Base-by-base conservation (phyloP, 2,888 invertebrate species). In the Himalopsyche japonica region DNA sequence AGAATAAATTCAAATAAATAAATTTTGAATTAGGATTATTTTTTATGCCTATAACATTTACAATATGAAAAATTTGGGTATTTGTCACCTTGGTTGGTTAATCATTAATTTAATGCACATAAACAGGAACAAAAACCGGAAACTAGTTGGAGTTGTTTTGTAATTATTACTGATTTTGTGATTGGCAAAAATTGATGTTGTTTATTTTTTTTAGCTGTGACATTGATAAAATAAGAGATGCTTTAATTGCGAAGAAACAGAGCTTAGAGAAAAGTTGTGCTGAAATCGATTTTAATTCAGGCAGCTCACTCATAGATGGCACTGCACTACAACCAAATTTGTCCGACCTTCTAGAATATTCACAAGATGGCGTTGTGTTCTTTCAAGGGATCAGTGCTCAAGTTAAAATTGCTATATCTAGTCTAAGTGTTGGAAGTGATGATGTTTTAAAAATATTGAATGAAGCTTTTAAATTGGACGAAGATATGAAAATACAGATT, bases 261-360 rank as follows among this genome's bases (percentile, higher is more conserved):
- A 85, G 64, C 18, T 37, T 85, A 49, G 82, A 85, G 24, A 80
- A 57, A 18, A 77, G 82, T 12, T 83, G 89, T 89, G 24, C 82
- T 88, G 47, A 87, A 88, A 85, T 90, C 79, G 88, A 90, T 87
- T 90, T 89, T 89, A 88, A 82, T 84, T 49, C 82, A 88, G 80
- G 85, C 8, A 88, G 87, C 1, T 24, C 82, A 30, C 79, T 90
- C n/a, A 86, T 90, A 49, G 87, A 87, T 70, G 91, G 91, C 78
- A 88, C 86, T 76, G 89, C 89, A 7, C 86, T 87, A 30, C 90
- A 90, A 84, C 90, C 90, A 24, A 88, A 89, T 10, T 86, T 91
- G 79, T 79, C 86, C 2, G 88, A 87, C 85, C 86, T 91, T 80
- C 86, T 91, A 79, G 88, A 89, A 82, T 86, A 88, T 47, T 88